Evolutionary conservation across 2,888 invertebrate genomes (phyloP).

Genomic region (Drosophila cognata): DNA sequence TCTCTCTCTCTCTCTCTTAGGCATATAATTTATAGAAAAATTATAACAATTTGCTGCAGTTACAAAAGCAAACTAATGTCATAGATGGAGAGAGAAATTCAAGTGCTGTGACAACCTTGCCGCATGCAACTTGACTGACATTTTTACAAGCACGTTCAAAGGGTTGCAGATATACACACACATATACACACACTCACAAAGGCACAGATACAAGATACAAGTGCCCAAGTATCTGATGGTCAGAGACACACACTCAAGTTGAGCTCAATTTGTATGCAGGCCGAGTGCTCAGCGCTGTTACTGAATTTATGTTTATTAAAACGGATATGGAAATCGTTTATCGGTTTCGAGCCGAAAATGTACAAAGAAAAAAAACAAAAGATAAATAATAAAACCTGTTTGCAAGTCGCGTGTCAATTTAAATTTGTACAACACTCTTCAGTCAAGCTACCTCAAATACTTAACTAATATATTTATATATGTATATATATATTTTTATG

Average conservation of each 20-base stretch:
- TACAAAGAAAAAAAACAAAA: background rate
- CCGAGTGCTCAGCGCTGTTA: constrained; percentile 43
- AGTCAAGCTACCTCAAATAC: constrained; percentile 10
- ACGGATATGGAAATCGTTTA: constrained; percentile 75
- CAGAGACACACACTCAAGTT: constrained; percentile 46
- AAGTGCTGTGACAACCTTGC: constrained; percentile 60
- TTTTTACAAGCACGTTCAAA: constrained; percentile 41
- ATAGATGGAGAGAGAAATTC: constrained; percentile 9
- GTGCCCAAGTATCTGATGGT: constrained; percentile 37
- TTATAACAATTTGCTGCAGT: constrained; percentile 53
- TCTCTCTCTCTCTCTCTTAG: background rate
- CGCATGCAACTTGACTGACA: constrained; percentile 58
- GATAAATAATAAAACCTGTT: constrained; percentile 41
- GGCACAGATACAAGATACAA: constrained; percentile 24
- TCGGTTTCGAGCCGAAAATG: constrained; percentile 29
- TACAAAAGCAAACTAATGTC: constrained; percentile 17
- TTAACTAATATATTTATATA: background rate
- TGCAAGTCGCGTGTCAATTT: constrained; percentile 45
- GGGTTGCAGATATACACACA: constrained; percentile 40
- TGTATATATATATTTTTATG: background rate
- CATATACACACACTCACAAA: constrained; percentile 4
- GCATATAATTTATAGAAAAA: constrained; percentile 47
- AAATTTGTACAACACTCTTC: constrained; percentile 16
- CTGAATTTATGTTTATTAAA: constrained; percentile 58
- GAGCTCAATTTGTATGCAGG: constrained; percentile 68